Evolutionary conservation across 1,140 invertebrate genomes (phyloP).

Genomic region (Brachionus angularis): DNA sequence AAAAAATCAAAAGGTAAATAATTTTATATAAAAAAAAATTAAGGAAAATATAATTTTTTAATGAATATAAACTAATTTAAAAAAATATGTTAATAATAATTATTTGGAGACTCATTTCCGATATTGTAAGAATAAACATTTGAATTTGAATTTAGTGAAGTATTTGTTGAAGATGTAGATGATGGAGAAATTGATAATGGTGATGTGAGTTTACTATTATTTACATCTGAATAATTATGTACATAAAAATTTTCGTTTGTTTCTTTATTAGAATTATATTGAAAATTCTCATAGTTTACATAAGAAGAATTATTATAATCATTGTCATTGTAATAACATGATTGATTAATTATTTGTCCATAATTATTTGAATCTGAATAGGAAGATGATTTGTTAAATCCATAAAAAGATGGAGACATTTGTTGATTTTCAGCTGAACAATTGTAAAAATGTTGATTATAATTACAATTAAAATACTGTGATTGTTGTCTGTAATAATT

Average conservation of each 20-base stretch:
- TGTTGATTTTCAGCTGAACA: background rate
- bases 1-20: too few relatives aligned
- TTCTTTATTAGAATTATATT: background rate
- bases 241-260: background rate
- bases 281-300: background rate
- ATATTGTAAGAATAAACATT: background rate
- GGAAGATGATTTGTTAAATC: background rate
- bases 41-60: too few relatives aligned
- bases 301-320: background rate
- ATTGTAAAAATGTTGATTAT: background rate
- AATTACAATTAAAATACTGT: background rate
- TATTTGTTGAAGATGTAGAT: background rate
- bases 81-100: too few relatives aligned
- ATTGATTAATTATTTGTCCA: too few relatives aligned
- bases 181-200: background rate
- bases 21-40: too few relatives aligned
- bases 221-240: background rate
- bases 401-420: background rate
- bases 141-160: background rate
- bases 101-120: too few relatives aligned
- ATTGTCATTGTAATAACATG: background rate
- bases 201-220: background rate
- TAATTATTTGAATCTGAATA: background rate
- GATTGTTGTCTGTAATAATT: background rate
- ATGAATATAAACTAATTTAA: too few relatives aligned